These are phyloP conservation scores for Eptatretus atami DNA, from an alignment of 2,797 vertebrate genomes.

Conservation along the genomic window DNA sequence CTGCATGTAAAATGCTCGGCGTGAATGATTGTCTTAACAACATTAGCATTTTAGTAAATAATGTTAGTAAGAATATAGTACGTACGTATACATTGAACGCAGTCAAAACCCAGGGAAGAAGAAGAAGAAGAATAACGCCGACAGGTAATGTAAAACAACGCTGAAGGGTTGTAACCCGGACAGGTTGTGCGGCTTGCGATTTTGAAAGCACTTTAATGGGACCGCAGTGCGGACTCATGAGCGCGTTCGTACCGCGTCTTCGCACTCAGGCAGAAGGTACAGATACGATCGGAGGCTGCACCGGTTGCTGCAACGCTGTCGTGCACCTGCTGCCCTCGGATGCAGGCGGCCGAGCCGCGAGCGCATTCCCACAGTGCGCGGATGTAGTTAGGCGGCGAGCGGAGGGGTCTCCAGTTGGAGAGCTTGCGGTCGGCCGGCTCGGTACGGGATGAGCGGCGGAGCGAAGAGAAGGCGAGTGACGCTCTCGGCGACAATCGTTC, in stretches of 20 bases:
- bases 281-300: not conserved
- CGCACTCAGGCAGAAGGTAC: constrained; percentile 1
- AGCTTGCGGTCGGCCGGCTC: constrained; percentile 1
- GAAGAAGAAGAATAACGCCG: too few species aligned
- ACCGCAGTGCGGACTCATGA: too few species aligned
- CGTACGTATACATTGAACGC: too few species aligned
- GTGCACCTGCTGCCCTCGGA: not conserved
- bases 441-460: not conserved
- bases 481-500: not conserved
- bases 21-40: too few species aligned
- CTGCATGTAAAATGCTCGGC: too few species aligned
- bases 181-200: too few species aligned
- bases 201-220: too few species aligned
- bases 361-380: not conserved
- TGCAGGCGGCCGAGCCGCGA: not conserved
- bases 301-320: not conserved
- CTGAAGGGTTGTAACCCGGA: too few species aligned
- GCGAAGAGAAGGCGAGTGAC: not conserved
- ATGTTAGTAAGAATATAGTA: too few species aligned
- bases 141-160: too few species aligned
- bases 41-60: too few species aligned
- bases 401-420: not conserved
- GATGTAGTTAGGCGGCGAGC: not conserved
- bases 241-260: not conserved
- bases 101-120: too few species aligned